Base-by-base conservation (phyloP, 2,888 invertebrate species). In the Apamea anceps region DNA sequence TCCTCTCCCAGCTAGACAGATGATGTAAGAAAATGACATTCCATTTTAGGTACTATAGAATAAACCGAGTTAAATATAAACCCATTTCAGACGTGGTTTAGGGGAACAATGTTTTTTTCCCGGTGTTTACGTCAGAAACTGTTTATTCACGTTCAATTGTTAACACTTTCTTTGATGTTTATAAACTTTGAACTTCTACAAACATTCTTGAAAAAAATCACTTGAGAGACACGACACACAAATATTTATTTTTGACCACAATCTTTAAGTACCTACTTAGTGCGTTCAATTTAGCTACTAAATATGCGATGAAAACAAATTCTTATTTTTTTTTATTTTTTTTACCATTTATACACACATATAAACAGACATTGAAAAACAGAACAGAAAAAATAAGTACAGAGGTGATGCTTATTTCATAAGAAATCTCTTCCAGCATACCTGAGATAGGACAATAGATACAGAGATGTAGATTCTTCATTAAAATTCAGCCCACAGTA, bases 1-100 rank as follows among this genome's bases (percentile, higher is more conserved):
- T 96, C 95, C 95, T 95, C 90, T 92, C 90, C 77, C 82, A 84
- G 92, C 91, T 92, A 93, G 92, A 92, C 91, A 92, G 93, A 93
- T 94, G 94, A 93, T 91, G 92, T 85, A 91, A 93, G 76, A 93
- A 93, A 93, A 93, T 93, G 92, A 91, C 92, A 89, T 91, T 88
- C 62, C 79, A 70, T 88, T 88, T 87, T 82, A 86, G 83, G 67
- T 68, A 79, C 76, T 72, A 84, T 71, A 68, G 65, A 81, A 80
- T 84, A 82, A 85, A 76, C 76, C 60, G 73, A 76, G 76, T 60
- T 65, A 82, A 75, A 82, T 86, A 28, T 73, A 78, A n/a, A 57
- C 54, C 54, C 60, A 65, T 85, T 84, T 81, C 10, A 77, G 51
- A 21, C 71, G 51, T 13, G 75, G 32, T 68, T 80, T 84, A 63